Evolutionary conservation across 2,113 vertebrate genomes (phyloP), one percentile per base, ranked within the genome.

Genomic region (Tursiops truncatus): DNA sequence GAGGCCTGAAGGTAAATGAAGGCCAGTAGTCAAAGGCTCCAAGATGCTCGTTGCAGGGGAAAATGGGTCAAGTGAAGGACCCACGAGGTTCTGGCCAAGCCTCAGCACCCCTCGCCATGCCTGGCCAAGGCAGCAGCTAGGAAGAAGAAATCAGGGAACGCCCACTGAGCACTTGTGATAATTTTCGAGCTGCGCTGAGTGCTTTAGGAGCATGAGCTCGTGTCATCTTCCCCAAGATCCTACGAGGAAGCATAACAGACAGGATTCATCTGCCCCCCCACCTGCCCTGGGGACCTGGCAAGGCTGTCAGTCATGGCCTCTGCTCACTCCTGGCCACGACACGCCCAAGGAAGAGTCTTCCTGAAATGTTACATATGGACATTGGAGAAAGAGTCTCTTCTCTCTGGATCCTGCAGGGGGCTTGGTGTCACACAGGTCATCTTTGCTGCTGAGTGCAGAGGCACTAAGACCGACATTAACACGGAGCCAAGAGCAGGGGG

Each of bases 1-100:
- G 8, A 95, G n/a, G 74, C 74, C 23, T 60, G 2, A 50, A 56
- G 56, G 63, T 68, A 94, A 79, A 47, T 47, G 68, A 89, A 96
- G 47, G 38, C 7, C 80, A 77, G 25, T 2, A 28, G 50, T 6
- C 53, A 76, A 70, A 65, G 56, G 28, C 21, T 67, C 25, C 33
- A 10, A 26, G 65, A 70, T 76, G 56, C n/a, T 90, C 33, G 0
- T 4, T 70, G 15, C 63, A 67, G 3, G n/a, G 26, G 17, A 81
- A 68, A 12, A 12, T 26, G 8, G 60, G 25, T 62, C 44, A 79
- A 88, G 68, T 5, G 28, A 84, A 41, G 50, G 56, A 44, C 25
- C 6, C 53, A 1, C 1, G 0, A 84, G 47, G 13, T 18, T 18
- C 80, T 33, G 1, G 8, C 26, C 67, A 11, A 2, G 13, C 44